Base-by-base conservation (phyloP, 2,797 vertebrate genomes). In the Rhinogobio ventralis region DNA sequence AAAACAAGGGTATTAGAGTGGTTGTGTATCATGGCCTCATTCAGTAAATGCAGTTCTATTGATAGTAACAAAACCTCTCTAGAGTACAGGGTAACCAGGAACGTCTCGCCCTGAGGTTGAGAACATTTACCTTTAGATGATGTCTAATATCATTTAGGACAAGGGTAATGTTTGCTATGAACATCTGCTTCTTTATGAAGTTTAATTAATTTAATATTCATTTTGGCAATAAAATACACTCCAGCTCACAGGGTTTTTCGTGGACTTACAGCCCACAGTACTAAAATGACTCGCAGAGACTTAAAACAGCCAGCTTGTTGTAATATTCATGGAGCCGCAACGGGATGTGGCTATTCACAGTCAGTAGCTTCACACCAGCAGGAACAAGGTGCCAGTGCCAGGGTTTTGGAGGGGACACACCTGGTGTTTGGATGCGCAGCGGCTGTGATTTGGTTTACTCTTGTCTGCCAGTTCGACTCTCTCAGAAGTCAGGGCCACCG, bases 401-500 rank as follows among this genome's bases (percentile, higher is more conserved):
- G 60, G 49, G n/a, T 55, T 76, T 85, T 73, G 55, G 20, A 64
- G 62, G 49, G 39, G 83, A 81, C 72, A 57, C 68, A 68, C 83
- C 86, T 73, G 83, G 83, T 87, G 83, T 79, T 66, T 28, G 81
- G 77, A 81, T 76, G 81, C 25, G 28, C 45, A 45, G 84, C 28
- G 39, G 53, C 77, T 46, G 68, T 86, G 80, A 86, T 83, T 36
- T 83, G 74, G 49, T 85, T 86, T 57, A 60, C 28, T 79, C 15
- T 73, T 79, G 64, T 51, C 55, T 83, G 68, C 77, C 19, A 33
- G 19, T 81, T 82, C 9, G 30, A 28, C 33, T 82, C 90, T 7
- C 4, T 33, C 55, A 89, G 89, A 89, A 92, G 90, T 89, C 64
- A 86, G 89, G 91, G 87, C 90, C 90, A 77, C 72, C 74, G 68